phyloP scores from a whole-genome alignment of 2,797 vertebrate species.

The Calcarius lapponicus region DNA sequence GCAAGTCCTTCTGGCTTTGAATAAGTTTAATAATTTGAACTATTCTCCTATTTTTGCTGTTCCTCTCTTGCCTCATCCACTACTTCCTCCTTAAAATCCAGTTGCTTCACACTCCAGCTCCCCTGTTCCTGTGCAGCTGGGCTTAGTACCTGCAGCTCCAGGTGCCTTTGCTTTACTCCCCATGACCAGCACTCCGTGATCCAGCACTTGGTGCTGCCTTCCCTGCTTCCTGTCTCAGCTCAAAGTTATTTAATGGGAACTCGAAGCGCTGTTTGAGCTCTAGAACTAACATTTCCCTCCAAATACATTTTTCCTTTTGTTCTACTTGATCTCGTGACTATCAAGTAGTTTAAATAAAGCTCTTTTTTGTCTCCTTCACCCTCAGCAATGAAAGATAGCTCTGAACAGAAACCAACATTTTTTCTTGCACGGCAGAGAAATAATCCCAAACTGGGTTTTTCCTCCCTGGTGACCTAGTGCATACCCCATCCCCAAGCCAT shows the following conservation, averaged over 20 bases:
- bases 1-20: background rate
- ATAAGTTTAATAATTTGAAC: background rate
- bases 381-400: background rate
- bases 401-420: background rate
- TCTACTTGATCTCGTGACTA: background rate
- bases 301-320: background rate
- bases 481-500: background rate
- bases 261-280: background rate
- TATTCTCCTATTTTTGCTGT: background rate
- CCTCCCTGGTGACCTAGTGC: background rate
- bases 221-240: background rate
- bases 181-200: fast-evolving
- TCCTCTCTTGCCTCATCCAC: background rate
- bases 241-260: background rate
- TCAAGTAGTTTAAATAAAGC: background rate
- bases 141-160: background rate
- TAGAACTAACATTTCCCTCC: background rate
- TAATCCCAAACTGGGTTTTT: background rate
- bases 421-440: background rate
- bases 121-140: background rate
- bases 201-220: background rate
- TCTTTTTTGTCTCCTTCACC: background rate
- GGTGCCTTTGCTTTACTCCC: background rate
- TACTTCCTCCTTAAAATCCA: background rate
- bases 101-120: background rate